Evolutionary conservation across 2,797 vertebrate genomes (phyloP), one percentile per base, ranked within the genome.

Genomic region (Macroramphosus scolopax): DNA sequence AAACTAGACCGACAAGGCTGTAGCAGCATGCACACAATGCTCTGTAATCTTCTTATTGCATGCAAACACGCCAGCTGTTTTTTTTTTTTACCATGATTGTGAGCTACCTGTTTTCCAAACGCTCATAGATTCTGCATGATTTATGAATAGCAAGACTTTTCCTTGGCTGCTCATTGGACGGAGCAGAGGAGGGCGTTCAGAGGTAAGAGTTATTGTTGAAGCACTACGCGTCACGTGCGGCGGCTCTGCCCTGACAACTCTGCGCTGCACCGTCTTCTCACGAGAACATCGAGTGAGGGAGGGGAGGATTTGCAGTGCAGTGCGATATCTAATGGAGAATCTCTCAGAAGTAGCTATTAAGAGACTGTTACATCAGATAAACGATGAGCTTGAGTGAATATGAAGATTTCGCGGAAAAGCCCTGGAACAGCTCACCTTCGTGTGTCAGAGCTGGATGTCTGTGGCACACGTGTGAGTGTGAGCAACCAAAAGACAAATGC

Each of bases 1-100:
- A 79, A 87, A 92, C 90, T 83, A 81, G 89, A 89, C 58, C 47
- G 72, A 76, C 83, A 5, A 73, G 88, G 75, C 83, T 61, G 41
- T 38, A 44, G 63, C 30, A 1, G 57, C 75, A 82, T 50, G 68
- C 84, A 83, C 52, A 63, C 72, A 26, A 72, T 51, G 44, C 66
- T 81, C 53, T 63, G 51, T 63, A 66, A 82, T 78, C 58, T 55
- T 51, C 39, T 17, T 17, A 37, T 38, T 62, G 45, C 48, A 67
- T 1, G 7, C 55, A 51, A 56, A 48, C 57, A 63, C 13, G 14
- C 36, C 25, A 5, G 22, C 39, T 30, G 30, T 16, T 5, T 1
- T 3, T 24, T 13, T 28, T 13, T 17, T 12, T 11, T 32, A 8
- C 14, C 14, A 15, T 3, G 14, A 10, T 16, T 5, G 5, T 14